Evolutionary conservation across 2,797 vertebrate genomes (phyloP), one percentile per base, ranked within the genome.

Genomic region (Champsocephalus esox): DNA sequence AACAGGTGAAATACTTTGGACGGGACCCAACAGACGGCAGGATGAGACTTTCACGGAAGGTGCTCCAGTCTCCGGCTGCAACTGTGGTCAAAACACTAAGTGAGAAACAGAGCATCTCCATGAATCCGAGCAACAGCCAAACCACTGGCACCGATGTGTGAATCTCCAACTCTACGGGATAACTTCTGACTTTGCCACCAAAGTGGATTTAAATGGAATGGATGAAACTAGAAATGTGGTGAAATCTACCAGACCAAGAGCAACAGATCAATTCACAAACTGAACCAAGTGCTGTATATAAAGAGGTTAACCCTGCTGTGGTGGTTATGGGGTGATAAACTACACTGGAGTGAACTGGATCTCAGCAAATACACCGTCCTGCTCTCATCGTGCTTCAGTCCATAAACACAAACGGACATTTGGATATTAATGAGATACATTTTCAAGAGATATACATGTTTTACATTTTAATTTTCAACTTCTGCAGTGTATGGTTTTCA

Each of bases 1-100:
- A 11, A 81, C 92, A 99, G 98, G 97, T 99, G 14, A 99, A 99
- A 82, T 99, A 97, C 86, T 99, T 99, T 65, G 98, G 98, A 67
- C 96, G 98, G 6, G 98, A 99, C 87, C 98, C 98, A 10, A 97
- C 96, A 12, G 98, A 99, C 14, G 98, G 98, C 59, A 95, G 98
- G 84, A 99, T 99, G 98, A 96, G 98, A 73, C 95, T 99, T 34
- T 99, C 98, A 0, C 94, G 98, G 1, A 99, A 99, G 93, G 96
- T 99, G 6, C 97, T 99, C 5, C 97, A 96, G 79, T 95, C 97
- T 67, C 96, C 97, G 4, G 94, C 91, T 61, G 93, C 95, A 12
- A 83, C 91, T 9, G 51, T 94, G 1, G 91, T 96, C 64, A 98
- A 93, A 94, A 98, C 94, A 9, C 80, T 99, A 1, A 96, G 84